A percentile compares a stretch with the other conserved stretches of the same genome.
Conservation (phyloP, 2,113 vertebrate genomes). For the Ochotona princeps region DNA sequence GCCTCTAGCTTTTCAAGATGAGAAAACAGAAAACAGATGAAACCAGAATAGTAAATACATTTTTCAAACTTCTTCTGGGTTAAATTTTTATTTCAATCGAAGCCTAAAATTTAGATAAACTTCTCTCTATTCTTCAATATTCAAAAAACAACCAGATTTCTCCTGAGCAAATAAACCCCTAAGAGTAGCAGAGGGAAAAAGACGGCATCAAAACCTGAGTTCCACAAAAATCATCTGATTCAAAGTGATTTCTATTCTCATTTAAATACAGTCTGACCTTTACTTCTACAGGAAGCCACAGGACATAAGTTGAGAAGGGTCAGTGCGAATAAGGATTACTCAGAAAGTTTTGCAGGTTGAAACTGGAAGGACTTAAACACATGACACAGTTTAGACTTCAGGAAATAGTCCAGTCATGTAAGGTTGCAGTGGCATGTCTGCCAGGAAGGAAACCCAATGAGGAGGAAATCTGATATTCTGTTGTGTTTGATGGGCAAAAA, state of each 20-base stretch:
- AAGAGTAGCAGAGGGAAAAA: background rate
- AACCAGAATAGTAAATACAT: background rate
- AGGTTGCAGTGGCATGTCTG: background rate
- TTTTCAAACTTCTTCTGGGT: background rate
- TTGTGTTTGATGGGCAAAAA: background rate
- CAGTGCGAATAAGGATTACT: background rate
- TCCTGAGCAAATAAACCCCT: background rate
- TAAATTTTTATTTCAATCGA: background rate
- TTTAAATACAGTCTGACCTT: background rate
- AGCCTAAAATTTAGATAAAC: background rate
- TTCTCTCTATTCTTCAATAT: background rate
- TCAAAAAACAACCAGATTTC: background rate
- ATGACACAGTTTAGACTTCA: background rate
- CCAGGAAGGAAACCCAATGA: background rate
- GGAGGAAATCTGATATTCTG: background rate
- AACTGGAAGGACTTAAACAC: background rate
- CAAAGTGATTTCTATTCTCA: background rate
- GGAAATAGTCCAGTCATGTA: background rate
- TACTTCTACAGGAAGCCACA: background rate
- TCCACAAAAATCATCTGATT: background rate
- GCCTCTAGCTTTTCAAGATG: background rate
- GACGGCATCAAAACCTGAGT: background rate
- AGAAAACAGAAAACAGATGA: background rate
- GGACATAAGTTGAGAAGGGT: background rate
- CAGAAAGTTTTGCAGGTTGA: background rate